phyloP scores from a whole-genome alignment of 2,888 invertebrate genomes.

The Agriopis marginaria region DNA sequence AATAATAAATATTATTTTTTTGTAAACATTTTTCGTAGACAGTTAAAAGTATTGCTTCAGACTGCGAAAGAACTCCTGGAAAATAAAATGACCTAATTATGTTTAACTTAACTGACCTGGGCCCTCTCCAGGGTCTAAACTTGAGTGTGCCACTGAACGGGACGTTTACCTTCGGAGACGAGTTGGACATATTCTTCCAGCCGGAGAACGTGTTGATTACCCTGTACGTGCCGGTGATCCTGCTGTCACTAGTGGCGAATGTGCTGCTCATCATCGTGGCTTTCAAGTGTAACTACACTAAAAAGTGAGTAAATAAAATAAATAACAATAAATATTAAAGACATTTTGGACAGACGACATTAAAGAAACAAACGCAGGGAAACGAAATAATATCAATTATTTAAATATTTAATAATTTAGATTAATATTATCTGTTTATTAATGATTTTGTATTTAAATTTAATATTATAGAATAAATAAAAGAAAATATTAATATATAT shows the following conservation, averaged over 20 bases:
- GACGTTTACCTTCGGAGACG: constrained; percentile 56
- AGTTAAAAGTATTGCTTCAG: too few relatives aligned
- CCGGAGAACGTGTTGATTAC: constrained; percentile 85
- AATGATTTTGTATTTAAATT: too few relatives aligned
- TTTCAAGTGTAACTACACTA: constrained; percentile 89
- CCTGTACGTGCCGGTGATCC: constrained; percentile 88
- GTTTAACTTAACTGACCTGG: constrained; percentile 49
- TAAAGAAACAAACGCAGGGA: too few relatives aligned
- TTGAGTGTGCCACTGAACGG: constrained; percentile 39
- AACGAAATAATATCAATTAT: too few relatives aligned
- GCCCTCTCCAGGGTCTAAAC: constrained; percentile 42
- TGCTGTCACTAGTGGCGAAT: constrained; percentile 88
- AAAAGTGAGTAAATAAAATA: constrained; percentile 82
- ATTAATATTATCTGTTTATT: too few relatives aligned
- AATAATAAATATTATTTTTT: too few relatives aligned
- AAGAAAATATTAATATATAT: too few relatives aligned
- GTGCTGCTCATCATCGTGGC: constrained; percentile 89
- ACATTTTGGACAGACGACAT: too few relatives aligned
- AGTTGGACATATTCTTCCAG: constrained; percentile 75
- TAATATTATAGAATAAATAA: too few relatives aligned
- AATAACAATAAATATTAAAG: too few relatives aligned
- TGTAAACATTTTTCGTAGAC: too few relatives aligned
- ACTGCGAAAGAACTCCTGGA: not conserved
- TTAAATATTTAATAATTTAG: too few relatives aligned
- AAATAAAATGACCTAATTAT: constrained; percentile 43